Conservation (phyloP, 2,113 vertebrate species). For the Leptosomus discolor region DNA sequence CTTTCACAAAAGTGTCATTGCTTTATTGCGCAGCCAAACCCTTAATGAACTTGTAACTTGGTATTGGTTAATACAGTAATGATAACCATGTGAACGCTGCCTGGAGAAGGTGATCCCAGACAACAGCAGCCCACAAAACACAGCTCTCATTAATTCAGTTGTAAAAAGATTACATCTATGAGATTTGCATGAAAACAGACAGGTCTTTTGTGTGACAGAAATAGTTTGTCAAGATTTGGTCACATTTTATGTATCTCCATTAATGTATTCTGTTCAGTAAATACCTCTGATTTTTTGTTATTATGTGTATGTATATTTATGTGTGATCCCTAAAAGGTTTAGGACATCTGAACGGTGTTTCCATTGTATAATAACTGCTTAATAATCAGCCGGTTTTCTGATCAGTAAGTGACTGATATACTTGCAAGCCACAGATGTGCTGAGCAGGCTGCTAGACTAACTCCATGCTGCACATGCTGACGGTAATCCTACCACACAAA, state of each 20-base stretch:
- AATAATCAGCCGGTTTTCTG: neutral
- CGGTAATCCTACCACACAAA: neutral
- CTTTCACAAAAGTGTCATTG: neutral
- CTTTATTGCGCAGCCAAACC: neutral
- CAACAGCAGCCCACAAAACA: neutral
- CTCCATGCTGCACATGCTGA: neutral
- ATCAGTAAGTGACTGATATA: neutral
- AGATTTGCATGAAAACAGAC: neutral
- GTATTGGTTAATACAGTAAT: neutral
- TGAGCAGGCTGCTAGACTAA: neutral
- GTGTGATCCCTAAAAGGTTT: neutral
- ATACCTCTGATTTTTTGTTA: fast-evolving
- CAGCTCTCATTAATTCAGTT: neutral
- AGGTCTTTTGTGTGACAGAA: neutral
- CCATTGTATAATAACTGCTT: neutral
- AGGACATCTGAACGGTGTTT: neutral
- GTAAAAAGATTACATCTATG: neutral
- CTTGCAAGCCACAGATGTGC: neutral
- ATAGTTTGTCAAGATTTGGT: neutral
- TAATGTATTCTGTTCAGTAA: neutral
- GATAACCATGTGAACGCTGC: neutral
- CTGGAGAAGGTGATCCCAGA: neutral
- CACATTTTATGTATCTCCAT: fast-evolving
- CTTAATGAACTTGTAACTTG: neutral
- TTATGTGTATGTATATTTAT: neutral